A percentile compares a stretch with the other conserved stretches of the same genome.
Evolutionary conservation across 1,140 invertebrate genomes (phyloP).

Genomic region (Drosophila sechellia): DNA sequence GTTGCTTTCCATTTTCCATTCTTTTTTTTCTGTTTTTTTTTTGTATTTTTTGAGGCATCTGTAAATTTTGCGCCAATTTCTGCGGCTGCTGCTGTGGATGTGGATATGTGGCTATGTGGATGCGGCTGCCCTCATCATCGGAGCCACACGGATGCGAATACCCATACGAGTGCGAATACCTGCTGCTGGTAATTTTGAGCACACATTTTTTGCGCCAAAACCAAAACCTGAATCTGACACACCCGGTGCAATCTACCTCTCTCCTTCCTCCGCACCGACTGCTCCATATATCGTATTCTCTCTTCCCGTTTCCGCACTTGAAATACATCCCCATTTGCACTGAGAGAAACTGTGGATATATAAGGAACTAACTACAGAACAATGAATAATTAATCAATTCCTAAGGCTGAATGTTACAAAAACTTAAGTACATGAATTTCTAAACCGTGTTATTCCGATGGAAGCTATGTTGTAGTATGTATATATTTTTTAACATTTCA

Average conservation of each 20-base stretch:
- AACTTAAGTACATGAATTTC: neutral
- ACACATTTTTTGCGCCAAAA: constrained; percentile 75
- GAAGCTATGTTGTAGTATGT: too few species aligned
- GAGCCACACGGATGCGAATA: constrained; percentile 22
- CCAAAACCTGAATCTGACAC: constrained; percentile 76
- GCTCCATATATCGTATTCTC: constrained; percentile 6
- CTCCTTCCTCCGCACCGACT: neutral
- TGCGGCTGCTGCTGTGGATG: constrained; percentile 59
- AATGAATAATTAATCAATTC: too few species aligned
- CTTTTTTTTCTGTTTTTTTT: too few species aligned
- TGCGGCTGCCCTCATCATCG: constrained; percentile 26
- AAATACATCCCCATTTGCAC: constrained; percentile 48
- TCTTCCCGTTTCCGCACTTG: constrained; percentile 56
- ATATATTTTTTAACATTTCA: too few species aligned
- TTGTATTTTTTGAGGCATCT: constrained; percentile 74
- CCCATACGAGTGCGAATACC: constrained; percentile 50
- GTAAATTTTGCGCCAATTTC: constrained; percentile 79
- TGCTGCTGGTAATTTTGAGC: constrained; percentile 74
- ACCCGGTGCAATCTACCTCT: constrained; percentile 31
- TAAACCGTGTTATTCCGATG: too few species aligned
- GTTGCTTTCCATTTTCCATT: constrained; percentile 15
- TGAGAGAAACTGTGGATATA: neutral
- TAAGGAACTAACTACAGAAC: too few species aligned
- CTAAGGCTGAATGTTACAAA: too few species aligned
- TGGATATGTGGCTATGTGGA: constrained; percentile 11